phyloP scores from a whole-genome alignment of 2,797 vertebrate species.

The Borostomias antarcticus region DNA sequence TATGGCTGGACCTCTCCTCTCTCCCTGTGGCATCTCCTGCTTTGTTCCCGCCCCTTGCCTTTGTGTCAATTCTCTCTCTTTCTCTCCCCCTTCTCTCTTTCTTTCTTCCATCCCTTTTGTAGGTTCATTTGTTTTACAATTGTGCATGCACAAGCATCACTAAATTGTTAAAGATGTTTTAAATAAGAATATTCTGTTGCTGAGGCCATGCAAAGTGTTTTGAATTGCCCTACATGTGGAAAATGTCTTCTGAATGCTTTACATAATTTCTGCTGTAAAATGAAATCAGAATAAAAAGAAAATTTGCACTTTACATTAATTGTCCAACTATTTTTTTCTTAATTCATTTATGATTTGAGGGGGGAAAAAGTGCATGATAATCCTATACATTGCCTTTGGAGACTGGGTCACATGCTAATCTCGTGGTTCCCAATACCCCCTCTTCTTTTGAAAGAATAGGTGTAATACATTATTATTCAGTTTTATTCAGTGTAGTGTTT shows the following conservation, averaged over 20 bases:
- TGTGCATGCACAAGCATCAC: slow-evolving; percentile 99
- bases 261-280: slow-evolving; percentile 99
- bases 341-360: background rate
- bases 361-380: no score
- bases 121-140: slow-evolving; percentile 93
- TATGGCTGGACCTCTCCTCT: slow-evolving; percentile 82
- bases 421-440: background rate
- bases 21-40: slow-evolving; percentile 61
- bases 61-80: slow-evolving; percentile 70
- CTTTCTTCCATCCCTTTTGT: slow-evolving; percentile 64
- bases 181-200: slow-evolving; percentile 95
- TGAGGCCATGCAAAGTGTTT: slow-evolving; percentile 99
- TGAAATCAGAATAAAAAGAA: slow-evolving; percentile 95
- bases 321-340: background rate
- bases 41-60: slow-evolving; percentile 67
- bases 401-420: background rate
- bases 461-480: background rate
- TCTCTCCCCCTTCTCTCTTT: slow-evolving; percentile 65
- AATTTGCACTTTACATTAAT: slow-evolving; percentile 70
- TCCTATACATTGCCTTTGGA: no score
- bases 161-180: slow-evolving; percentile 99
- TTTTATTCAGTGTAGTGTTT: background rate
- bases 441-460: no score
- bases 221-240: slow-evolving; percentile 99
- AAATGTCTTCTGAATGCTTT: slow-evolving; percentile 99